Evolutionary conservation across 2,113 vertebrate species (phyloP).

Genomic region (Pogonocichla stellata): DNA sequence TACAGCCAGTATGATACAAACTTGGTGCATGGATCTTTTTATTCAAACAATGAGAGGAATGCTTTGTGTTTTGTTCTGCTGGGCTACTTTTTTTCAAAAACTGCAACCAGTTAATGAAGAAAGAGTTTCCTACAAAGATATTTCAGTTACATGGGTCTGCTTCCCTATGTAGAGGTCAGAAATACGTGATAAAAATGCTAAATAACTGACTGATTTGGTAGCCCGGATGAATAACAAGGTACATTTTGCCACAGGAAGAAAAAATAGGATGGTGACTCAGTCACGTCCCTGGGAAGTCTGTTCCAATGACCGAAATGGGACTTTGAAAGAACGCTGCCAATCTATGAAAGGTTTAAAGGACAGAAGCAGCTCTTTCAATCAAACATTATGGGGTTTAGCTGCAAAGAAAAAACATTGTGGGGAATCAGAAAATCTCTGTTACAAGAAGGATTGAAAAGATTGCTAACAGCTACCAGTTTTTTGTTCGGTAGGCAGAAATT

Average conservation of each 20-base stretch:
- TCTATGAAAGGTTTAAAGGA: neutral
- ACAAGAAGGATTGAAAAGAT: neutral
- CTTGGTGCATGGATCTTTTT: neutral
- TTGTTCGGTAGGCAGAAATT: neutral
- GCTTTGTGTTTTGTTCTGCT: neutral
- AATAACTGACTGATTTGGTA: neutral
- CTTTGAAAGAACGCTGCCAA: neutral
- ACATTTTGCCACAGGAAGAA: neutral
- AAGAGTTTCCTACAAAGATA: neutral
- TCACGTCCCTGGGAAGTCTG: neutral
- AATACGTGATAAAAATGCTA: neutral
- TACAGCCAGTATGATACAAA: neutral
- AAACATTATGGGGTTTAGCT: neutral
- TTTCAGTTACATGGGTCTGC: neutral
- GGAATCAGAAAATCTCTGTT: neutral
- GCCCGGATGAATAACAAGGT: neutral
- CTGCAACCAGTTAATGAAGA: neutral
- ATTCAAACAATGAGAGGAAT: neutral
- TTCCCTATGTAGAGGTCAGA: neutral
- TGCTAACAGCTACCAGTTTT: neutral
- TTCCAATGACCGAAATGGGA: neutral
- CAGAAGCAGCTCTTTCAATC: neutral
- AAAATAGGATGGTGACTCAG: neutral
- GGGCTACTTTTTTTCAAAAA: neutral
- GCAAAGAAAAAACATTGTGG: neutral